phyloP scores from a whole-genome alignment of 2,113 vertebrate genomes.

The Trachemys scripta region DNA sequence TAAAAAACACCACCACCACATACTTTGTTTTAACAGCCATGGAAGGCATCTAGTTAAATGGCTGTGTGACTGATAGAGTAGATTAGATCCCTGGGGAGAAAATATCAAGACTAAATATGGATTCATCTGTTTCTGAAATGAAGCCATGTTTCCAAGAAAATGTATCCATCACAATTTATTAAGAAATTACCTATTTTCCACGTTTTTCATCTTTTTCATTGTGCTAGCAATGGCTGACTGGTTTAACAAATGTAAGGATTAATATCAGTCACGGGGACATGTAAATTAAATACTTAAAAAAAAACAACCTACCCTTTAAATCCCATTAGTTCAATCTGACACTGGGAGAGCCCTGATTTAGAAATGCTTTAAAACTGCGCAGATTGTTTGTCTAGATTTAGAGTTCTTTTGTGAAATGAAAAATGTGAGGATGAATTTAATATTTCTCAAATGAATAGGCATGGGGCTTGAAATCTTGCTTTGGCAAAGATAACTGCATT shows the following conservation, averaged over 20 bases:
- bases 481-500: slow-evolving; percentile 66
- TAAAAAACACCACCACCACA: slow-evolving; percentile 10
- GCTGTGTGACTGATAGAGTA: slow-evolving; percentile 5
- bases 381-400: slow-evolving; percentile 69
- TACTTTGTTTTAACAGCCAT: slow-evolving; percentile 34
- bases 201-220: slow-evolving; percentile 26
- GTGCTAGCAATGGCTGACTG: neutral
- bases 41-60: slow-evolving; percentile 48
- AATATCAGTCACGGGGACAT: slow-evolving; percentile 40
- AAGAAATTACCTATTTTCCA: slow-evolving; percentile 39
- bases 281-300: slow-evolving; percentile 63
- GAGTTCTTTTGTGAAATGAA: slow-evolving; percentile 58
- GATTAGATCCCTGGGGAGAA: slow-evolving; percentile 36
- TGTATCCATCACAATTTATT: neutral
- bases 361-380: slow-evolving; percentile 59
- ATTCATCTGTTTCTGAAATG: slow-evolving; percentile 60
- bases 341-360: slow-evolving; percentile 40
- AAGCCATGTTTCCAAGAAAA: slow-evolving; percentile 52
- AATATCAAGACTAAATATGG: slow-evolving; percentile 62
- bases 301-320: slow-evolving; percentile 45
- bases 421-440: slow-evolving; percentile 63
- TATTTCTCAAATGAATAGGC: slow-evolving; percentile 68
- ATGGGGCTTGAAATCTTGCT: slow-evolving; percentile 51
- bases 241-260: slow-evolving; percentile 64
- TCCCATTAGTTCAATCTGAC: slow-evolving; percentile 67